These are phyloP conservation scores for Euphysa ruthae DNA, from an alignment of 30 jellyfish, hydroid and myxozoan species.

Conservation along the genomic window DNA sequence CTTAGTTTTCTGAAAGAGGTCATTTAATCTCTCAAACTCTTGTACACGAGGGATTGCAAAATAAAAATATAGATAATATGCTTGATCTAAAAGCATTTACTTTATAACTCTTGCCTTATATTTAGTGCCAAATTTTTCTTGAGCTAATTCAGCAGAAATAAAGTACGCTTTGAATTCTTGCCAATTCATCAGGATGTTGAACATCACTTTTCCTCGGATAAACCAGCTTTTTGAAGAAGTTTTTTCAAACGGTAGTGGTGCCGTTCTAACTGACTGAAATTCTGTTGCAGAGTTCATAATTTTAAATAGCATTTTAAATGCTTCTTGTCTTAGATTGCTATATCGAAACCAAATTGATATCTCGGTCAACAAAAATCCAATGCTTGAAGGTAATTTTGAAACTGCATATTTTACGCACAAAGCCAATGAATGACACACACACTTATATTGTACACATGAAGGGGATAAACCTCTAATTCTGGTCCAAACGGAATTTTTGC, in stretches of 20 bases:
- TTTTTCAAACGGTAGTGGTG: conserved; percentile 45
- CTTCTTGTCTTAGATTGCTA: conserved; percentile 44
- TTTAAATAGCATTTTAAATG: conserved; percentile 33
- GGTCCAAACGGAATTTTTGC: conserved; percentile 55
- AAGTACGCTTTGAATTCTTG: conserved; percentile 61
- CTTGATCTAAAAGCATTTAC: conserved; percentile 35
- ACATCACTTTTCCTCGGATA: conserved; percentile 50
- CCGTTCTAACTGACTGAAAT: conserved; percentile 11
- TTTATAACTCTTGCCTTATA: conserved; percentile 37
- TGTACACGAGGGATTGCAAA: conserved; percentile 36
- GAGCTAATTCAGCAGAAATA: conserved; percentile 31
- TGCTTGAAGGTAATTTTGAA: conserved; percentile 46
- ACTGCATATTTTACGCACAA: conserved; percentile 42
- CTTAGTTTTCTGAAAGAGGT: conserved; percentile 48
- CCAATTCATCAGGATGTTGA: conserved; percentile 47
- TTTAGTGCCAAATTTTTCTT: conserved; percentile 3
- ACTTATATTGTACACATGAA: conserved; percentile 34
- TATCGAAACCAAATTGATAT: conserved; percentile 50
- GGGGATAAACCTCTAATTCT: conserved; percentile 47
- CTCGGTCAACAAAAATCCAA: conserved; percentile 24
- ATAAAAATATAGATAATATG: conserved; percentile 29
- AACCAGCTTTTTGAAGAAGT: conserved; percentile 49
- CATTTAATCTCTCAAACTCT: conserved; percentile 50
- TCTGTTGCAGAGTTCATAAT: conserved; percentile 26
- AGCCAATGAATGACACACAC: conserved; percentile 57